Base-by-base conservation (phyloP, 2,888 invertebrate genomes). In the Trachelus iudaicus region DNA sequence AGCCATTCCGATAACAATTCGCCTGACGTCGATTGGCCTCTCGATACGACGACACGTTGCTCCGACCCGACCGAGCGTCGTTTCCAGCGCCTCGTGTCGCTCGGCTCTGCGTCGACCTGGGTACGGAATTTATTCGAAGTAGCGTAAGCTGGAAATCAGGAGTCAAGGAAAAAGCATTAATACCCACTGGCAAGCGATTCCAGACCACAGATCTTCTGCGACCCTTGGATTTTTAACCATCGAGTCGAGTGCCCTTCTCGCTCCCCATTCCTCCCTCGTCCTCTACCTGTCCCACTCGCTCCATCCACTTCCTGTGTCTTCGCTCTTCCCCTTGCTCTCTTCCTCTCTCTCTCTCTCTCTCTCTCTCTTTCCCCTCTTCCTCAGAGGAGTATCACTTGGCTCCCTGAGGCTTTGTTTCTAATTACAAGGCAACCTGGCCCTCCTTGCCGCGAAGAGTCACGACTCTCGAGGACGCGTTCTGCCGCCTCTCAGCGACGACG, bases 321-420 rank as follows among this genome's bases (percentile, higher is more conserved):
- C 9, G 4, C 71, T n/a, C n/a, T n/a, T n/a, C 23, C 15, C 15
- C 69, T 4, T n/a, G n/a, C 33, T 4, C 33, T 33, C 23, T 15
- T 15, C 23, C 69, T 69, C 69, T 31, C 4, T 69, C 33, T 23
- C 1, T 31, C 31, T 33, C n/a, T n/a, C 31, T 31, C 31, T 31
- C 69, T 31, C 31, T 31, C 69, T n/a, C 13, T 69, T 69, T 13
- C 11, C 69, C 13, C 69, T 69, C 69, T 69, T 13, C 13, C 69
- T 31, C 69, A 23, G 30, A n/a, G n/a, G 71, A 33, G 73, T 73
- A 12, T 73, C 73, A 34, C 34, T 73, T 31, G 73, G n/a, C 71
- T 77, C 78, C 35, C 68, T 9, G 69, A 69, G 77, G 73, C 73
- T 80, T 78, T 75, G 75, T 79, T 78, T 81, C 75, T 80, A 81